Conservation (phyloP, 2,888 invertebrate species). For the Sarcophaga rosellei region DNA sequence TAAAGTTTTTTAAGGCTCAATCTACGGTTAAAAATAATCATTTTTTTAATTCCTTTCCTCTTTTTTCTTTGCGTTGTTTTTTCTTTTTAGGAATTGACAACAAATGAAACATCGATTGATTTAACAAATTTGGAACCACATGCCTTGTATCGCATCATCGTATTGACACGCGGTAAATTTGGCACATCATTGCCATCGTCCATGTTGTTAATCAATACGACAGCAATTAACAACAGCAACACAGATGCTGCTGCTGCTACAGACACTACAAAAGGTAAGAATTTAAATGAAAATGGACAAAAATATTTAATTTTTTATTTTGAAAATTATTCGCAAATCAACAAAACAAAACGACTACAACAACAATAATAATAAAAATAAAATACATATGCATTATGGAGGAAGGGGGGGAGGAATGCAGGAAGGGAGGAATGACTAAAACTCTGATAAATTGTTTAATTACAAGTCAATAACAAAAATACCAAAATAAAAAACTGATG, state of each 20-base stretch:
- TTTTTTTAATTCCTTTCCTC: constrained; percentile 2
- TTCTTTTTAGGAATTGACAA: constrained; percentile 85
- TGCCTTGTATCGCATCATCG: constrained; percentile 90
- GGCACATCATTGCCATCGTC: constrained; percentile 92
- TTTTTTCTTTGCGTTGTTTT: not conserved
- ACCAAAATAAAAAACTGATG: not conserved
- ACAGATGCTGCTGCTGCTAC: not conserved
- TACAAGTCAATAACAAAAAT: constrained; percentile 49
- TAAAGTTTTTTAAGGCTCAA: too few relatives aligned
- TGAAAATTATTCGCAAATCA: not conserved
- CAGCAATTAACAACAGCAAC: constrained; percentile 77
- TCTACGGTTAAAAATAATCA: too few relatives aligned
- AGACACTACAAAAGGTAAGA: constrained; percentile 73
- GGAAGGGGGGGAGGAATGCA: too few relatives aligned
- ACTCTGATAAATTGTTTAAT: constrained; percentile 56
- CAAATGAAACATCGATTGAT: constrained; percentile 84
- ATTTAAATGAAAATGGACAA: constrained; percentile 10
- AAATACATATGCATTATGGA: constrained; percentile 2
- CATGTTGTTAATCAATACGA: constrained; percentile 88
- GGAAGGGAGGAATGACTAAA: not conserved
- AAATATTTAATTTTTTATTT: constrained; percentile 9
- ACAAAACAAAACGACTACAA: not conserved
- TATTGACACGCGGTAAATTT: constrained; percentile 88
- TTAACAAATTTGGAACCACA: constrained; percentile 86
- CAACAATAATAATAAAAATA: constrained; percentile 1